Conservation (phyloP, 2,888 invertebrate species). For the Zonitis immaculata region DNA sequence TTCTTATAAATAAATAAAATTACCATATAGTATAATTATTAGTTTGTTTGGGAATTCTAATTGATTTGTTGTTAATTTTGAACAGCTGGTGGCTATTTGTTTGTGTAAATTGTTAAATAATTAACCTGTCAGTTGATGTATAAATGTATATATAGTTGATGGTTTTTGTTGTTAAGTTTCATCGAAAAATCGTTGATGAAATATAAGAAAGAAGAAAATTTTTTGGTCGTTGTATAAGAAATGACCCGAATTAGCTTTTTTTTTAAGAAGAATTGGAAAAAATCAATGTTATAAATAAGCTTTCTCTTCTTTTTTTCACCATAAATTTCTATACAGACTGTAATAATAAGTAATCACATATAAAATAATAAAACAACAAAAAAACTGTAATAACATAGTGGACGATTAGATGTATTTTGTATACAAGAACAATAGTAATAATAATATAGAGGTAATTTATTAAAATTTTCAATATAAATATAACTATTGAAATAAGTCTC, state of each 20-base stretch:
- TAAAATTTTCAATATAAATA: background rate
- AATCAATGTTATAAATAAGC: background rate
- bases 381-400: background rate
- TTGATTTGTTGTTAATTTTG: background rate
- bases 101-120: background rate
- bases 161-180: too few species aligned
- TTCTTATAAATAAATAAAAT: background rate
- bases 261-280: background rate
- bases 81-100: background rate
- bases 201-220: too few species aligned
- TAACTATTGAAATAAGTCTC: background rate
- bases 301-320: background rate
- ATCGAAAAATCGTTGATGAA: too few species aligned
- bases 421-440: slow-evolving; percentile 1
- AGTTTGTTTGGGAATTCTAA: background rate
- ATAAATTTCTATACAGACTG: background rate
- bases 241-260: background rate
- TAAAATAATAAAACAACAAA: background rate
- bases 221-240: too few species aligned
- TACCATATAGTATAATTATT: background rate
- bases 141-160: too few species aligned
- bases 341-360: too few species aligned
- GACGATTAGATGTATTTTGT: background rate
- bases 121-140: background rate
- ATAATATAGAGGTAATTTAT: background rate